These are phyloP conservation scores for Drosophila bifasciata DNA, from an alignment of 1,140 invertebrate species.

Conservation along the genomic window DNA sequence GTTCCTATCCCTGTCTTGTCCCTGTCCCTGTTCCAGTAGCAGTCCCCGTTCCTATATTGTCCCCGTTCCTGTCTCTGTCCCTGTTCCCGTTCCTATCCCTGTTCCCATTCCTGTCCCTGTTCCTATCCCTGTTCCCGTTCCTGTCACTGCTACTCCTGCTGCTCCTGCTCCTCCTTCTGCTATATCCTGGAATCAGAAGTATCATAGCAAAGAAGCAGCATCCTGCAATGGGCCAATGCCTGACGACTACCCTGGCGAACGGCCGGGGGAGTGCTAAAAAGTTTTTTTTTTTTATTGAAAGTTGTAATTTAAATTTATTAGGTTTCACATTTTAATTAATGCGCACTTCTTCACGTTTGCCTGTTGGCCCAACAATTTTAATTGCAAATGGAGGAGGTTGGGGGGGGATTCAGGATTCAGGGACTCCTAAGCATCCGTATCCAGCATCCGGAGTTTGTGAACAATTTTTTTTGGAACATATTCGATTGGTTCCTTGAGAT, in stretches of 20 bases:
- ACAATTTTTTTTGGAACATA: too few relatives aligned
- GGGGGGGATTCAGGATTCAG: too few relatives aligned
- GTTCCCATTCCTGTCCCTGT: not conserved
- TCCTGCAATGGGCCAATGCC: slow-evolving; percentile 1
- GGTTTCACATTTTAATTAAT: slow-evolving; percentile 83
- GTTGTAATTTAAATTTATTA: slow-evolving; percentile 82
- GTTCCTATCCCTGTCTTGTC: too few relatives aligned
- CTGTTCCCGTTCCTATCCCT: too few relatives aligned
- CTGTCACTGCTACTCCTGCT: too few relatives aligned
- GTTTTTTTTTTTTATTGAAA: slow-evolving; percentile 81
- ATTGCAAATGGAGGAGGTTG: too few relatives aligned
- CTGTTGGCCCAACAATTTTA: slow-evolving; percentile 7
- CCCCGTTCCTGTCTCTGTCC: not conserved
- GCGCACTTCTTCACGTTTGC: slow-evolving; percentile 52
- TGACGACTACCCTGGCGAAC: slow-evolving; percentile 6
- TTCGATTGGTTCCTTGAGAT: too few relatives aligned
- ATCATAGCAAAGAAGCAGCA: slow-evolving; percentile 34
- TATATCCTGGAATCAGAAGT: slow-evolving; percentile 13
- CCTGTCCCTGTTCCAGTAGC: not conserved
- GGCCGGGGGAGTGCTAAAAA: slow-evolving; percentile 65
- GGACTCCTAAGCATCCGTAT: too few relatives aligned
- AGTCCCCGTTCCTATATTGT: too few relatives aligned
- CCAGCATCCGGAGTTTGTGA: too few relatives aligned
- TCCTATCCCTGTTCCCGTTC: too few relatives aligned
- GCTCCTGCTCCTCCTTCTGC: too few relatives aligned